Conservation (phyloP, 2,797 vertebrate genomes). For the Iguana delicatissima region DNA sequence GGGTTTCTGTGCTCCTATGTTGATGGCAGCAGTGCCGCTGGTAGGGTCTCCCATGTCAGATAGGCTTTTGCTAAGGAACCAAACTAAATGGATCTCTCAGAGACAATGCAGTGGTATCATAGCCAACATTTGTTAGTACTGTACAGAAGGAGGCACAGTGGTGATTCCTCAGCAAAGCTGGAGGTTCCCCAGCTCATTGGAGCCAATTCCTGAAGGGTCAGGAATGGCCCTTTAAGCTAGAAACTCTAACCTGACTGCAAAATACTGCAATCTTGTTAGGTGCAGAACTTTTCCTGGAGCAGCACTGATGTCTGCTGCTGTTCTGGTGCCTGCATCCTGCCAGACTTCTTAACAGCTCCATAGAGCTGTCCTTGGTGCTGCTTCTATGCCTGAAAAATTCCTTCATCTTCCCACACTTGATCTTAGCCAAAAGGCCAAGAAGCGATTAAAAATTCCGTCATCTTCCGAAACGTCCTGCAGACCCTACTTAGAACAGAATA, state of each 20-base stretch:
- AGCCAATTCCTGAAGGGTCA: not conserved
- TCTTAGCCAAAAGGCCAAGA: no score
- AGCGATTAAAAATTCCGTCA: not conserved
- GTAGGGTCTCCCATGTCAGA: no score
- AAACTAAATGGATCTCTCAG: no score
- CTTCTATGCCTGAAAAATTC: not conserved
- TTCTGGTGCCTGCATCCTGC: not conserved
- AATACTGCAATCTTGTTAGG: not conserved
- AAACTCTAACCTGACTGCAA: not conserved
- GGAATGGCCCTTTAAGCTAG: not conserved
- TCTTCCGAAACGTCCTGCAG: not conserved
- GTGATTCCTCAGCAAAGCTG: not conserved
- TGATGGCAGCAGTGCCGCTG: no score
- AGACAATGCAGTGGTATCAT: no score
- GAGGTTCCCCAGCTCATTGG: not conserved
- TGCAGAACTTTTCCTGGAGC: not conserved
- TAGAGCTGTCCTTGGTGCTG: constrained; percentile 22
- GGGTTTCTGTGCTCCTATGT: no score
- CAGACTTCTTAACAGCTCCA: not conserved
- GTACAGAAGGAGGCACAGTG: no score
- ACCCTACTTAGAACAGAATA: not conserved
- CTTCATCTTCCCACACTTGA: not conserved
- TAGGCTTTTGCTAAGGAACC: no score
- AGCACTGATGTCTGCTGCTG: not conserved
- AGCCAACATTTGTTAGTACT: no score